Evolutionary conservation across 2,888 invertebrate species (phyloP).

Genomic region (Chirona hameri): DNA sequence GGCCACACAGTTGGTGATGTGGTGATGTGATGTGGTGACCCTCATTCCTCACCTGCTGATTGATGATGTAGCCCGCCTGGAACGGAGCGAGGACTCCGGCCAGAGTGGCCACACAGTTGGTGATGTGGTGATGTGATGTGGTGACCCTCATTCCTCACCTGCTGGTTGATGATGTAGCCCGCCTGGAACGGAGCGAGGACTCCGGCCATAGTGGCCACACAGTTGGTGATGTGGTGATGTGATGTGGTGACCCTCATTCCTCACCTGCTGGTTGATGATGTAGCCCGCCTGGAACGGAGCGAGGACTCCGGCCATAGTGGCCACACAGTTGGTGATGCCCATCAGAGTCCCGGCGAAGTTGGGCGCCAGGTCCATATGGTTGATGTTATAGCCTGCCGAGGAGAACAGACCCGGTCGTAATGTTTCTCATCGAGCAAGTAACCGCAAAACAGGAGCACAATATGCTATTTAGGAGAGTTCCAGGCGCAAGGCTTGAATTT

Average conservation of each 20-base stretch:
- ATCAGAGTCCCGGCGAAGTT: constrained; percentile 40
- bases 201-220: not conserved
- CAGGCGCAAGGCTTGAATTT: too few relatives aligned
- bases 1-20: not conserved
- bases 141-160: too few relatives aligned
- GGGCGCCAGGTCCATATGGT: constrained; percentile 28
- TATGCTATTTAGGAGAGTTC: too few relatives aligned
- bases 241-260: not conserved
- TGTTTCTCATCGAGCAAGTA: too few relatives aligned
- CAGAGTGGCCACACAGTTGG: not conserved
- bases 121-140: not conserved
- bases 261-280: constrained; percentile 28
- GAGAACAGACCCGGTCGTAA: too few relatives aligned
- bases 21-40: not conserved
- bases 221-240: not conserved
- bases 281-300: constrained; percentile 35
- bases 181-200: not conserved
- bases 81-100: not conserved
- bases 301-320: constrained; percentile 43
- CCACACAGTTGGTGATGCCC: constrained; percentile 42
- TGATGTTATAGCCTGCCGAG: constrained; percentile 13
- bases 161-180: too few relatives aligned
- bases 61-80: too few relatives aligned
- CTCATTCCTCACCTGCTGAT: too few relatives aligned
- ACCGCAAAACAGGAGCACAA: too few relatives aligned